Percentiles rank a stretch among this genome's conserved stretches.
phyloP scores from a whole-genome alignment of 2,797 vertebrate genomes.

The Dipus sagitta region DNA sequence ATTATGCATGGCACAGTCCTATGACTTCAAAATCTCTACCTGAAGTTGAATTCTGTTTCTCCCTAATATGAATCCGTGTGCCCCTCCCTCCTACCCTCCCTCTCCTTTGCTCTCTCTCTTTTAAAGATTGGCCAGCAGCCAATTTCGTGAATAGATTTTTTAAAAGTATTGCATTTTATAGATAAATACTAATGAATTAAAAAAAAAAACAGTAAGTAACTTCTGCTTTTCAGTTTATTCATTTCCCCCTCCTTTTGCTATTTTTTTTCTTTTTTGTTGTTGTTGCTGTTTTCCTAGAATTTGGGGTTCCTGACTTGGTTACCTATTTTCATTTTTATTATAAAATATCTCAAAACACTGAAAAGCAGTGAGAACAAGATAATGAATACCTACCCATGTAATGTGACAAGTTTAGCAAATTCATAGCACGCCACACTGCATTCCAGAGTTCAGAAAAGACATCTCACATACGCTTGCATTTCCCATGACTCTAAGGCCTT shows the following conservation, averaged over 20 bases:
- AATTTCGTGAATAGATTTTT: background rate
- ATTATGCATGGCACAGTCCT: background rate
- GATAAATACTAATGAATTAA: slow-evolving; percentile 25
- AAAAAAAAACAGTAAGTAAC: background rate
- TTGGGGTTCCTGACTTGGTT: background rate
- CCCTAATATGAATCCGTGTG: background rate
- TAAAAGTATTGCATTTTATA: background rate
- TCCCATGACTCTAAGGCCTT: background rate
- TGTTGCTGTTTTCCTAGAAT: background rate
- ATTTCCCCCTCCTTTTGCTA: background rate
- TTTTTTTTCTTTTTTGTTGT: background rate
- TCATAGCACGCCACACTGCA: background rate
- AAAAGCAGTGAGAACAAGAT: slow-evolving; percentile 34
- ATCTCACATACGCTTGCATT: background rate
- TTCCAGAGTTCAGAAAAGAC: background rate
- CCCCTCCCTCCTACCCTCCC: background rate
- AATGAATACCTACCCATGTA: background rate
- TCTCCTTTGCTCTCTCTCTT: background rate
- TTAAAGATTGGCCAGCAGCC: background rate
- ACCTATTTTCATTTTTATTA: slow-evolving; percentile 38
- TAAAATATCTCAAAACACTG: slow-evolving; percentile 42
- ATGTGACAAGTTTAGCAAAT: background rate
- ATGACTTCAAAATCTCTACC: background rate
- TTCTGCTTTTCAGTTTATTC: slow-evolving; percentile 30
- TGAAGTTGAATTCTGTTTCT: background rate